phyloP scores from a whole-genome alignment of 2,113 vertebrate genomes.

The Myotis davidii region DNA sequence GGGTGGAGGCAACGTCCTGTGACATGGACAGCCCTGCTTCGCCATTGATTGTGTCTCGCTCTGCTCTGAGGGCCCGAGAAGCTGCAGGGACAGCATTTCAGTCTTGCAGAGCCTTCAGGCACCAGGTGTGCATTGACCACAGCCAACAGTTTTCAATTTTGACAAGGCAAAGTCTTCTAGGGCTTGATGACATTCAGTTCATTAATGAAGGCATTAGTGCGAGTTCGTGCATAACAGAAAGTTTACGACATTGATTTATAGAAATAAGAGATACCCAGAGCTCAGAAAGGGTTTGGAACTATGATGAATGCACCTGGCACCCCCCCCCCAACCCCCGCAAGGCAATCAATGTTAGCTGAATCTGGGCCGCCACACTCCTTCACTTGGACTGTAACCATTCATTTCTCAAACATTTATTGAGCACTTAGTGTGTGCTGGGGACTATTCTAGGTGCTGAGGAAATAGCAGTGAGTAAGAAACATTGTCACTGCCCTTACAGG shows the following conservation, averaged over 20 bases:
- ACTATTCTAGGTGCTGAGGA: neutral
- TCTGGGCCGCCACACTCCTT: neutral
- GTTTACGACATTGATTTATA: conserved; percentile 11
- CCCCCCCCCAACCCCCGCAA: neutral
- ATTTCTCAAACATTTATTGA: neutral
- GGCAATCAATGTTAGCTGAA: neutral
- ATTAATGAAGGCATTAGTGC: neutral
- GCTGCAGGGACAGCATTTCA: neutral
- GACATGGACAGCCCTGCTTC: neutral
- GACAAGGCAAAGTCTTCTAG: neutral
- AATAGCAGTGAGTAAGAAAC: neutral
- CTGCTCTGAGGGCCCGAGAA: conserved; percentile 40
- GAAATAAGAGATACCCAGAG: neutral
- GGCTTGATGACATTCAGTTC: neutral
- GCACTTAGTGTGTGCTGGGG: neutral
- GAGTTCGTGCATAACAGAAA: conserved; percentile 27
- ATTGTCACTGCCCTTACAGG: neutral
- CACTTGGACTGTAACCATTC: neutral
- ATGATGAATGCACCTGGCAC: neutral
- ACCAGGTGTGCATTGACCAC: neutral
- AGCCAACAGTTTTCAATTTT: neutral
- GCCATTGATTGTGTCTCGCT: conserved; percentile 60
- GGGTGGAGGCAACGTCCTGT: conserved; percentile 41
- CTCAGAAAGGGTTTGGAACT: neutral
- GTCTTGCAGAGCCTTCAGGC: neutral